Percentiles rank a stretch among this genome's conserved stretches.
phyloP scores from a whole-genome alignment of 1,140 invertebrate species.

The Periplaneta americana region DNA sequence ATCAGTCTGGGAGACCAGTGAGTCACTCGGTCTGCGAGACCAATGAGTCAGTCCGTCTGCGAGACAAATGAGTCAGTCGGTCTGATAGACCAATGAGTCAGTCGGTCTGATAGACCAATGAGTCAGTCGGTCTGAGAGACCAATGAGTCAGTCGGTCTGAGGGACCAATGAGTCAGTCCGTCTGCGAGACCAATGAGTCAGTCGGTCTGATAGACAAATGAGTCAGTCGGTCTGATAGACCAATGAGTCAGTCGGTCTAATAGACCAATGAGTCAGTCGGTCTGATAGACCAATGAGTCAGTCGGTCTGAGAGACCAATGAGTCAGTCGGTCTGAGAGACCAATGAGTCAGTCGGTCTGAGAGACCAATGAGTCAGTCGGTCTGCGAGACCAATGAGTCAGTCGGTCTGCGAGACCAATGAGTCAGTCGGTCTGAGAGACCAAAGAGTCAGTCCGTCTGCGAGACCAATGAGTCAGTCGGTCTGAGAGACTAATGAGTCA shows the following conservation, averaged over 20 bases:
- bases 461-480: not conserved
- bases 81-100: too few relatives aligned
- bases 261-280: not conserved
- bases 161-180: not conserved
- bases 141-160: not conserved
- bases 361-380: not conserved
- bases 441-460: not conserved
- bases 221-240: not conserved
- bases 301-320: not conserved
- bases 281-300: not conserved
- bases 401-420: not conserved
- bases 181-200: not conserved
- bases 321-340: not conserved
- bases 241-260: not conserved
- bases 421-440: not conserved
- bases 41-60: too few relatives aligned
- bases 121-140: too few relatives aligned
- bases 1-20: too few relatives aligned
- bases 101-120: too few relatives aligned
- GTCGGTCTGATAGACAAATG: not conserved
- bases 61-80: too few relatives aligned
- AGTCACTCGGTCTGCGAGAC: too few relatives aligned
- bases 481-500: not conserved
- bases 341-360: not conserved
- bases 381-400: not conserved